These are phyloP conservation scores for Xiphophorus couchianus DNA, from an alignment of 2,113 vertebrate species.

Conservation along the genomic window DNA sequence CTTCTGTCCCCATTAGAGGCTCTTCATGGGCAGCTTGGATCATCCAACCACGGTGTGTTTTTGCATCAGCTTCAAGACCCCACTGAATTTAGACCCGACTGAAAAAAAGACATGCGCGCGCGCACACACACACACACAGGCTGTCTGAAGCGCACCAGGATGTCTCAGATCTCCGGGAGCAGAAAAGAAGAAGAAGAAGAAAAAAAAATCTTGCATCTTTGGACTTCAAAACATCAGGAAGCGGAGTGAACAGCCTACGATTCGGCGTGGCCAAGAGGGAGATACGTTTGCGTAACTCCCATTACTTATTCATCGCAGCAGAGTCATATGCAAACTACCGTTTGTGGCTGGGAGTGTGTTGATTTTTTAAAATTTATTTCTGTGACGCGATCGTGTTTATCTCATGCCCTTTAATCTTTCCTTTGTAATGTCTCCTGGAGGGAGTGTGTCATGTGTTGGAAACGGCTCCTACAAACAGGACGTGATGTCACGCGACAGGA, in stretches of 20 bases:
- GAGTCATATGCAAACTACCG: conserved; percentile 21
- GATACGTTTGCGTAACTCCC: conserved; percentile 47
- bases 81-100: conserved; percentile 11
- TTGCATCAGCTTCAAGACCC: conserved; percentile 6
- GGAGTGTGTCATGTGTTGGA: conserved; percentile 40
- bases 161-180: conserved; percentile 43
- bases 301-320: conserved; percentile 63
- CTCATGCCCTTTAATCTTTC: background rate
- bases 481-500: conserved; percentile 59
- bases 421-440: conserved; percentile 7
- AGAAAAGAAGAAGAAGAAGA: background rate
- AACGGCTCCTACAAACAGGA: conserved; percentile 53
- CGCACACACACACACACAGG: background rate
- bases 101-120: background rate
- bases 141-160: conserved; percentile 24
- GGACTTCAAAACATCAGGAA: conserved; percentile 54
- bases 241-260: conserved; percentile 34
- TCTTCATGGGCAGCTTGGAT: background rate
- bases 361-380: background rate
- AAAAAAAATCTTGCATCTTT: conserved; percentile 35
- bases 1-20: background rate
- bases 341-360: conserved; percentile 16
- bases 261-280: conserved; percentile 39
- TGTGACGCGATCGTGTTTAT: conserved; percentile 5
- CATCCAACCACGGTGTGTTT: conserved; percentile 7